Evolutionary conservation across 2,888 invertebrate species (phyloP), one percentile per base, ranked within the genome.

Genomic region (Andrena flavipes): DNA sequence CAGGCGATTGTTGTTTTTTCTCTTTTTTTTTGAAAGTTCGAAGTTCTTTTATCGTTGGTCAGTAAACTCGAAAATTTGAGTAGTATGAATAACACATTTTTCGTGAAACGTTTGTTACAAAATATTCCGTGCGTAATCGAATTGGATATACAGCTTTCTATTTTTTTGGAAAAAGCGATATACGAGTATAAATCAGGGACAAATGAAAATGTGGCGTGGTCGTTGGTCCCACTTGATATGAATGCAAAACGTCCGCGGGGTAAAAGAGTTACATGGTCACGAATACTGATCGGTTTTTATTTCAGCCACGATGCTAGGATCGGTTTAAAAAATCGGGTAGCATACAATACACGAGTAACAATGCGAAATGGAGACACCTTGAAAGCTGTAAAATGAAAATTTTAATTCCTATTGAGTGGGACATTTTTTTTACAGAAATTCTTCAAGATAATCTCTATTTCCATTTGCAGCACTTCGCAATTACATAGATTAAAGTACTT

Each of bases 201-300:
- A 23, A 51, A 54, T 23, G 49, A 60, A 74, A 67, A 62, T 62
- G 48, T 35, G 2, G n/a, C 30, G 69, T 23, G 59, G 48, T 48
- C 49, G 30, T 16, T 30, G 48, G 79, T 75, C 35, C 35, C 35
- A 20, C 16, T 23, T 30, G 56, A 71, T 67, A 74, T 59, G 49
- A 48, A 54, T 72, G 60, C 60, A 84, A 80, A 75, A 75, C 56
- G 33, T 42, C 64, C 54, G 10, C 67, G 48, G 51, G 63, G 35
- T 29, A 29, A 30, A 60, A 74, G 63, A 51, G 63, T 54, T 42
- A 49, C 23, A 35, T 48, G 29, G 49, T 60, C 72, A 10, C 59
- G 62, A 76, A 60, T 74, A 42, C 74, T 62, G 74, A 67, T 78
- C 60, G 67, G 49, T 62, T 65, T 73, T 76, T 48, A 56, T 73